These are phyloP conservation scores for Escarpia spicata DNA, from an alignment of 2,888 invertebrate species.

Conservation along the genomic window DNA sequence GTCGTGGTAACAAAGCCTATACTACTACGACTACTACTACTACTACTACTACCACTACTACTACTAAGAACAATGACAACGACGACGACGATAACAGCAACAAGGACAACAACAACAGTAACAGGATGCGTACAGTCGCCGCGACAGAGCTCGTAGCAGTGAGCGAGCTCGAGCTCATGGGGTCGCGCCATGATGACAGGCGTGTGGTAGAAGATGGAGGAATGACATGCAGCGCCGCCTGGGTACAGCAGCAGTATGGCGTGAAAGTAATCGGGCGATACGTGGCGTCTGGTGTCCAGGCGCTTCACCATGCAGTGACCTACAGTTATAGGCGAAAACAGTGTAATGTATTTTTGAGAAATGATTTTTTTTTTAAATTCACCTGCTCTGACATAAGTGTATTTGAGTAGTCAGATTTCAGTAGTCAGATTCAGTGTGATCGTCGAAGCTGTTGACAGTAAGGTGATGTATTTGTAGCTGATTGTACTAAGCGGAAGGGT, in stretches of 20 bases:
- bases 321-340: not conserved
- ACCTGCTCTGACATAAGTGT: too few relatives aligned
- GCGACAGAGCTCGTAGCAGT: not conserved
- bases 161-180: not conserved
- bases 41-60: not conserved
- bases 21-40: not conserved
- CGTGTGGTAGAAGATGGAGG: not conserved
- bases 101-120: not conserved
- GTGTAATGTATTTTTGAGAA: too few relatives aligned
- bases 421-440: too few relatives aligned
- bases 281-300: not conserved
- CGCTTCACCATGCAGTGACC: slow-evolving; percentile 6
- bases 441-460: too few relatives aligned
- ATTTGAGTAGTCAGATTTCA: too few relatives aligned
- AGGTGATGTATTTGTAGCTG: too few relatives aligned
- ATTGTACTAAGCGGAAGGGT: too few relatives aligned
- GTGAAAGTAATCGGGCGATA: not conserved
- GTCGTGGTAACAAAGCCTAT: not conserved
- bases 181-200: not conserved
- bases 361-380: too few relatives aligned
- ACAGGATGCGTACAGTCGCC: not conserved
- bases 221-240: not conserved
- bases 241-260: not conserved
- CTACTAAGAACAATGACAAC: not conserved
- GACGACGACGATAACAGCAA: not conserved